These are phyloP conservation scores for Taxidea taxus DNA, from an alignment of 2,113 vertebrate genomes.

Conservation along the genomic window DNA sequence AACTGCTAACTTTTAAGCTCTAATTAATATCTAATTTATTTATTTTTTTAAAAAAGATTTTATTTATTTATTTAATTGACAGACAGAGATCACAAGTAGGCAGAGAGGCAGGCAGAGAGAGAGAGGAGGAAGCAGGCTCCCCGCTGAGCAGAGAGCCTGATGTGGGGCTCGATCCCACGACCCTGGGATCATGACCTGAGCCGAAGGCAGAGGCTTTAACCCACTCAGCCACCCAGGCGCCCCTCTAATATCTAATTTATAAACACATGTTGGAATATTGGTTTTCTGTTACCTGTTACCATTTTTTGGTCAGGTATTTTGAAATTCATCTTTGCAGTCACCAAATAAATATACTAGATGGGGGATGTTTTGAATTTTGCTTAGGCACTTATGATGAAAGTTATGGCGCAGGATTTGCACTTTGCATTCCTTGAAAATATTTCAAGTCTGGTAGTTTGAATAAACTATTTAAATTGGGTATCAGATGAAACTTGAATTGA, in stretches of 20 bases:
- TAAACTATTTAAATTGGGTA: conserved; percentile 29
- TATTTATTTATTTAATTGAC: no score
- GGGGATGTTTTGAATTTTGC: conserved; percentile 9
- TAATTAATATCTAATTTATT: background rate
- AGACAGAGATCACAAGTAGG: no score
- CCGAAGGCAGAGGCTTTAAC: no score
- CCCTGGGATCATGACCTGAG: no score
- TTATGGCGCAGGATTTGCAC: background rate
- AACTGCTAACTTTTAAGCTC: conserved; percentile 4
- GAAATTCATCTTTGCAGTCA: background rate
- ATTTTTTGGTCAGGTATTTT: background rate
- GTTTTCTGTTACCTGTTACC: background rate
- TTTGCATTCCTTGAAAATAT: conserved; percentile 35
- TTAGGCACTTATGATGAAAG: background rate
- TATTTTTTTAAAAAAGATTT: no score
- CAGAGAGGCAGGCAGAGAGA: no score
- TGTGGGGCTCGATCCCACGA: no score
- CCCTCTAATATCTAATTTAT: background rate
- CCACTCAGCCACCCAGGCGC: no score
- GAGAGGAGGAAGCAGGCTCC: no score
- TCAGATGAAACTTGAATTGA: conserved; percentile 10
- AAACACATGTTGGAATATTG: background rate
- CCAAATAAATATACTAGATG: background rate
- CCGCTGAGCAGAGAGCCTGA: no score
- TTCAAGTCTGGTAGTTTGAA: conserved; percentile 16